Base-by-base conservation (phyloP, 64 coral and sea anemone genomes). In the Montipora sp. region DNA sequence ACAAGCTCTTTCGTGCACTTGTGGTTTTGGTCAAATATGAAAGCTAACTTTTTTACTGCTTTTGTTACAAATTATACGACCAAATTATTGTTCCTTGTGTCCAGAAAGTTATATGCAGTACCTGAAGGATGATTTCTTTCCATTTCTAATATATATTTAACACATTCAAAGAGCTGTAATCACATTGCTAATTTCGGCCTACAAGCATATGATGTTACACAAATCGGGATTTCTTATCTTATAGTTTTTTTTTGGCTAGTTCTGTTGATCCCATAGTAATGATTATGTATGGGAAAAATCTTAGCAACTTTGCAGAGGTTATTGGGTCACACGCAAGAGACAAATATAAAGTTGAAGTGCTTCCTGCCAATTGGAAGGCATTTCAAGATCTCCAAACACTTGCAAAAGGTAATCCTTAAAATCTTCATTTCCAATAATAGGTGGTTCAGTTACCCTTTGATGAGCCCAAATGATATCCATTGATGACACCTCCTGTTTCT, bases 401-500 rank as follows among this genome's bases (percentile, higher is more conserved):
- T 87, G 84, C 67, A 75, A 87, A 75, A 87, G 84, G 45, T 87
- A 87, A 87, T 87, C 84, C 47, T 55, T 87, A 23, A 87, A 87
- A 24, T 87, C 69, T 71, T 67, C 19, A 87, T 87, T 73, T 53
- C 60, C 84, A 20, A 75, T 87, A 67, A 71, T 74, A 71, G 36
- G 84, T 75, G 68, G 71, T 88, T 77, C 10, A 15, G 51, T 22
- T 19, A 88, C 87, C 87, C 48, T 24, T 75, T 88, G 87, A 24
- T 89, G 72, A 78, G 87, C 87, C 87, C 87, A 78, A 77, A 27
- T 24, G 22, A 89, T 89, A 77, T 89, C 75, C 87, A 89, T 89
- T 89, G 87, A 71, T 59, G 87, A 89, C 75, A 89, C 55, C 46
- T 47, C 71, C 20, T 89, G 87, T 77, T 89, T 89, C 76, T 77